Conservation (phyloP, 2,113 vertebrate species). For the Plecturocebus donacophilus region DNA sequence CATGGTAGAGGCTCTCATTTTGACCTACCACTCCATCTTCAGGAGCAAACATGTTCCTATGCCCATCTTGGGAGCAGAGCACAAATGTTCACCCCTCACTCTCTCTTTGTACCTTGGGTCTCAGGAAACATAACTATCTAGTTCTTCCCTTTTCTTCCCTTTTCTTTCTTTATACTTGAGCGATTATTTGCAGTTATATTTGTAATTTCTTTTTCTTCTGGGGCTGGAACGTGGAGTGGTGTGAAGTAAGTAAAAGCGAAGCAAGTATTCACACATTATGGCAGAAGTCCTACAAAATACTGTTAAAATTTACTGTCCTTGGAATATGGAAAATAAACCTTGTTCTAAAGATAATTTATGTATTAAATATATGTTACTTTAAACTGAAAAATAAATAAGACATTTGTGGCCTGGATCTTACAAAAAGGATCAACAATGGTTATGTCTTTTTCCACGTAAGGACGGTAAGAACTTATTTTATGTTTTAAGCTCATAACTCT, state of each 20-base stretch:
- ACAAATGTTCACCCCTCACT: neutral
- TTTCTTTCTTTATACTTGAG: too few relatives aligned
- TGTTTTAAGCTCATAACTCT: neutral
- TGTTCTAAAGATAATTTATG: neutral
- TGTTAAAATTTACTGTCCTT: neutral
- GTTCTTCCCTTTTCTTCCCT: neutral
- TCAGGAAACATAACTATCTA: neutral
- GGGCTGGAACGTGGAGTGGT: neutral
- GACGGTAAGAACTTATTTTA: neutral
- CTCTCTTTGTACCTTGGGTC: neutral
- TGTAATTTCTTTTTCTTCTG: neutral
- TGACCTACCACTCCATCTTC: neutral
- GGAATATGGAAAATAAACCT: neutral
- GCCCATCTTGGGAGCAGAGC: neutral
- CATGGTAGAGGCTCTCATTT: neutral
- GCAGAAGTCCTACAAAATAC: neutral
- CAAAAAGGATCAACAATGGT: neutral
- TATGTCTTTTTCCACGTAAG: neutral
- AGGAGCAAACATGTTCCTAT: neutral
- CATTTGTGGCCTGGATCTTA: neutral
- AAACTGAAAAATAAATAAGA: neutral
- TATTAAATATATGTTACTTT: neutral
- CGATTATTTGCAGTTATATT: neutral
- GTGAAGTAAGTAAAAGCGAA: neutral
- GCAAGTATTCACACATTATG: neutral